phyloP scores from a whole-genome alignment of 64 coral and sea anemone species.

The Montipora cactus region DNA sequence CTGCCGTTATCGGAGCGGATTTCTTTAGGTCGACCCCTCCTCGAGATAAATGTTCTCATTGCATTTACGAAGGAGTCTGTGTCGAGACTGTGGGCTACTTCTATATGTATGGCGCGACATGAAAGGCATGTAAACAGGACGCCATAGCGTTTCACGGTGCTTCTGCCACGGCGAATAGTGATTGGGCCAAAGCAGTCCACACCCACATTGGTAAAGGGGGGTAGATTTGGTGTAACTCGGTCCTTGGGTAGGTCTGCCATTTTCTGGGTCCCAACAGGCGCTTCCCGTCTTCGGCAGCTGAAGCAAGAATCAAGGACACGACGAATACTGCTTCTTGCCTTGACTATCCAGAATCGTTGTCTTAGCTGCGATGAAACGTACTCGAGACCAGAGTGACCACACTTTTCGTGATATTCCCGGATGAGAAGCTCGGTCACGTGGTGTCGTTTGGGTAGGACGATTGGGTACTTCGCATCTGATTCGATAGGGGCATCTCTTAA shows the following conservation, averaged over 20 bases:
- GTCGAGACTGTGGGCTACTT: slow-evolving; percentile 3
- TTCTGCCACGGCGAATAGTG: slow-evolving; percentile 20
- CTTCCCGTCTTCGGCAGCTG: too few species aligned
- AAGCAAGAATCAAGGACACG: too few species aligned
- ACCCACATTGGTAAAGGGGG: slow-evolving; percentile 41
- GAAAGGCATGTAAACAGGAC: slow-evolving; percentile 21
- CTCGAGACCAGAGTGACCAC: too few species aligned
- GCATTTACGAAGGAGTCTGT: slow-evolving; percentile 58
- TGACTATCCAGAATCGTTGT: too few species aligned
- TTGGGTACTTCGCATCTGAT: neutral
- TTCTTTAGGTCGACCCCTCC: slow-evolving; percentile 35
- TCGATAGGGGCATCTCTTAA: slow-evolving; percentile 35
- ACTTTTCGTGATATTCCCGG: too few species aligned
- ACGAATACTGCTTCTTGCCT: too few species aligned
- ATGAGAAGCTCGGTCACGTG: too few species aligned
- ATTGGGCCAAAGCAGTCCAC: slow-evolving; percentile 43
- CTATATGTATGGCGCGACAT: slow-evolving; percentile 27
- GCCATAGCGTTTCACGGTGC: slow-evolving; percentile 44
- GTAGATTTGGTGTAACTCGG: too few species aligned
- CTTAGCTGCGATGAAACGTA: too few species aligned
- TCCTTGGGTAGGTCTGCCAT: too few species aligned
- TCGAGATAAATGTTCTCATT: slow-evolving; percentile 18
- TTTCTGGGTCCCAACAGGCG: too few species aligned
- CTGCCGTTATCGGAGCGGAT: slow-evolving; percentile 57
- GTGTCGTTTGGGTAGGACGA: neutral